These are phyloP conservation scores for Eulemur rubriventer DNA, from an alignment of 2,797 vertebrate species.

Conservation along the genomic window DNA sequence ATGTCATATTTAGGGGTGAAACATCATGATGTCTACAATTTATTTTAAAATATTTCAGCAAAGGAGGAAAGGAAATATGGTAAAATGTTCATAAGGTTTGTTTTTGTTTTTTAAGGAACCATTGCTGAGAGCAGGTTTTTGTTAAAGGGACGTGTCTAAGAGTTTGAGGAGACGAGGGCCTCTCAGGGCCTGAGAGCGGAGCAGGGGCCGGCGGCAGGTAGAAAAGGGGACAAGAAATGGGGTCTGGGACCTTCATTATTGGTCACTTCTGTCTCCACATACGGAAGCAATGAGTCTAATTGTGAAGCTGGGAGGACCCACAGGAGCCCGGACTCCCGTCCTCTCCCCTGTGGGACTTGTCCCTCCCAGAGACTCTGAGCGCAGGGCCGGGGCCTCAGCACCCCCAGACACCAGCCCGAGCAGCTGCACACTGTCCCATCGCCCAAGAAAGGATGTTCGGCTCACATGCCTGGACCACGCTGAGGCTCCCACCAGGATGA, in stretches of 20 bases:
- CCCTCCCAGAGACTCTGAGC: neutral
- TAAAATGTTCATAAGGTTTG: neutral
- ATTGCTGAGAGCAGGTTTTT: neutral
- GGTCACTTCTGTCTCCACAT: neutral
- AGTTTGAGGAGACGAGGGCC: neutral
- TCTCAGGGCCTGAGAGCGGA: neutral
- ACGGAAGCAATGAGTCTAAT: neutral
- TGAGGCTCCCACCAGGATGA: conserved; percentile 68
- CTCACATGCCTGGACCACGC: conserved; percentile 86
- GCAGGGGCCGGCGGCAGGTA: neutral
- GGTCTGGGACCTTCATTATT: neutral
- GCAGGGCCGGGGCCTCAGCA: conserved; percentile 79
- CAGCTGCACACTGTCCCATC: conserved; percentile 89
- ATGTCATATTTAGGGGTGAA: neutral
- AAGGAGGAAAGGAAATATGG: neutral
- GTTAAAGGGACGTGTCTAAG: neutral
- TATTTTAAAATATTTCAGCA: neutral
- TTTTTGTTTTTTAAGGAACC: neutral
- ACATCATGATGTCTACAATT: neutral
- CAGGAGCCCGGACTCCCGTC: too few species aligned
- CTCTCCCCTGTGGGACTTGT: neutral
- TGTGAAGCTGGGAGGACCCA: neutral
- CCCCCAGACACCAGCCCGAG: conserved; percentile 70
- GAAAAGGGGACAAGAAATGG: neutral
- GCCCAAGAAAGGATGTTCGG: conserved; percentile 88